These are phyloP conservation scores for Blastobasis lacticolella DNA, from an alignment of 2,888 invertebrate genomes.

Conservation along the genomic window DNA sequence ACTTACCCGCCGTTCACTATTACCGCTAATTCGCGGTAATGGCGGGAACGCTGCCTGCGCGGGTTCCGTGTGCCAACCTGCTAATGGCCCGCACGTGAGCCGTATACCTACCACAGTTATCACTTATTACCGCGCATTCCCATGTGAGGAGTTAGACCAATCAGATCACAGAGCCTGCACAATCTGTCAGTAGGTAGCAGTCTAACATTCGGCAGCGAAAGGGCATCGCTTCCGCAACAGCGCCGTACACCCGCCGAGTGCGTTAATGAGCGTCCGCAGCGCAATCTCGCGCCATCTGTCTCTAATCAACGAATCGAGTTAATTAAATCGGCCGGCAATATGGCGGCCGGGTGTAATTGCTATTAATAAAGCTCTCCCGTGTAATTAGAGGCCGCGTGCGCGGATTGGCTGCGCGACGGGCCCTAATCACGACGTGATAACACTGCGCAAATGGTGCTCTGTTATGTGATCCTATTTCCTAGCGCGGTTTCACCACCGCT, in stretches of 20 bases:
- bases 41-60: constrained; percentile 47
- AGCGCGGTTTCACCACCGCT: too few species aligned
- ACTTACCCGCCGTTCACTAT: constrained; percentile 42
- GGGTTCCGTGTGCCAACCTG: too few species aligned
- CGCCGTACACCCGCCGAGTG: not conserved
- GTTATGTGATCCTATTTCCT: constrained; percentile 1
- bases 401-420: constrained; percentile 60
- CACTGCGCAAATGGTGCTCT: constrained; percentile 59
- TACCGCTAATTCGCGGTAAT: constrained; percentile 69
- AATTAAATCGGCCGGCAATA: constrained; percentile 71
- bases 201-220: too few species aligned
- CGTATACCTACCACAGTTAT: not conserved
- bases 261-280: constrained; percentile 47
- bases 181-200: too few species aligned
- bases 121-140: too few species aligned
- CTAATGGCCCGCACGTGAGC: too few species aligned
- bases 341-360: constrained; percentile 71
- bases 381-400: constrained; percentile 63
- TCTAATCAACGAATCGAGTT: constrained; percentile 71
- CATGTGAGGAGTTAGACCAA: too few species aligned
- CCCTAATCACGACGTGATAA: constrained; percentile 70
- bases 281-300: constrained; percentile 69
- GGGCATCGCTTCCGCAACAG: too few species aligned
- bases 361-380: constrained; percentile 73
- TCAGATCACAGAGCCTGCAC: too few species aligned